phyloP scores from a whole-genome alignment of 2,797 vertebrate species.

The Alectoris magna region DNA sequence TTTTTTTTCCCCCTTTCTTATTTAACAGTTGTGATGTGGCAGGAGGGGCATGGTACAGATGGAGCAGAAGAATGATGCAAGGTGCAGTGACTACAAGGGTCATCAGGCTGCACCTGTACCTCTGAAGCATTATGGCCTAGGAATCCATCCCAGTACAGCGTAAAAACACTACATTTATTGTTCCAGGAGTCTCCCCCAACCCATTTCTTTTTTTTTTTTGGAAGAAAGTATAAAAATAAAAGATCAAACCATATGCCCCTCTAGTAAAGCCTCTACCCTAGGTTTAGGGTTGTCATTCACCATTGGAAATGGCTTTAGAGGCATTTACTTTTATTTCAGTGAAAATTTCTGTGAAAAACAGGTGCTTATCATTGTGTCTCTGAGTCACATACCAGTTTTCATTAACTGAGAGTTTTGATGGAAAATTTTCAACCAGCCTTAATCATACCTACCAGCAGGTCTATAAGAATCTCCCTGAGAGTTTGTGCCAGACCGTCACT shows the following conservation, averaged over 20 bases:
- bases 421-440: slow-evolving; percentile 57
- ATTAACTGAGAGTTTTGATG: slow-evolving; percentile 38
- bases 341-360: background rate
- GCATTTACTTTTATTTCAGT: background rate
- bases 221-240: background rate
- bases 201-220: background rate
- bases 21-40: background rate
- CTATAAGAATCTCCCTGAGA: slow-evolving; percentile 41
- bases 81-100: background rate
- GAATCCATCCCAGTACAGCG: background rate
- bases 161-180: background rate
- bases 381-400: slow-evolving; percentile 48
- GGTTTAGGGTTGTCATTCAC: background rate
- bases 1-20: background rate
- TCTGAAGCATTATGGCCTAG: background rate
- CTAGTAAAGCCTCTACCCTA: background rate
- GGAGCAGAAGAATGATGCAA: background rate
- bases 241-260: too few relatives aligned
- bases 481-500: slow-evolving; percentile 37
- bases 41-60: background rate
- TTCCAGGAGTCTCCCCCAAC: background rate
- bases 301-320: background rate
- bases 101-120: background rate
- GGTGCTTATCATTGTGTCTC: background rate
- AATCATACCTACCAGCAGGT: slow-evolving; percentile 57